Percentiles rank a stretch among this genome's conserved stretches.
phyloP scores from a whole-genome alignment of 2,888 invertebrate species.

The Pecten maximus region DNA sequence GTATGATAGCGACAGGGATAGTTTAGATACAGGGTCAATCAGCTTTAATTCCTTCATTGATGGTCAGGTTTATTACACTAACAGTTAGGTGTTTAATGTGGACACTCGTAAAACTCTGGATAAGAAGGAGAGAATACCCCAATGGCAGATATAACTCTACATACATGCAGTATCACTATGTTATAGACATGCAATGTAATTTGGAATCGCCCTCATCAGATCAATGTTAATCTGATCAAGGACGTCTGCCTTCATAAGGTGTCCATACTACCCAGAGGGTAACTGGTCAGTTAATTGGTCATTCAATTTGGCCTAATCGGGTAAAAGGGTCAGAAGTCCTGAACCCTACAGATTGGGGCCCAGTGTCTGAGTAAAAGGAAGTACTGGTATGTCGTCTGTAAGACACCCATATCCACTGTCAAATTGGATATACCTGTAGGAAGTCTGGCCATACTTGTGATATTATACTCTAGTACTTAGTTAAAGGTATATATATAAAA shows the following conservation, averaged over 20 bases:
- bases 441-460: too few relatives aligned
- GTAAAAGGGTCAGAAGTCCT: background rate
- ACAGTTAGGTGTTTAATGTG: background rate
- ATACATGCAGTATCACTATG: background rate
- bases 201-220: background rate
- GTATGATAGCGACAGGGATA: background rate
- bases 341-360: background rate
- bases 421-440: background rate
- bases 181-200: background rate
- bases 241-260: background rate
- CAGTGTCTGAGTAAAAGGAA: background rate
- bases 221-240: background rate
- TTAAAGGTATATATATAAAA: background rate
- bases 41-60: background rate
- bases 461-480: too few relatives aligned
- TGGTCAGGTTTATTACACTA: background rate
- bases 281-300: background rate
- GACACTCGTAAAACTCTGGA: background rate
- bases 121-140: background rate
- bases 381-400: background rate
- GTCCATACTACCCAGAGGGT: background rate
- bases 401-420: background rate
- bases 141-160: background rate
- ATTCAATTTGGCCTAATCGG: background rate
- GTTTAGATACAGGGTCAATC: background rate